Evolutionary conservation across 2,888 invertebrate genomes (phyloP), one percentile per base, ranked within the genome.

Genomic region (Prosopocoilus inquinatus): DNA sequence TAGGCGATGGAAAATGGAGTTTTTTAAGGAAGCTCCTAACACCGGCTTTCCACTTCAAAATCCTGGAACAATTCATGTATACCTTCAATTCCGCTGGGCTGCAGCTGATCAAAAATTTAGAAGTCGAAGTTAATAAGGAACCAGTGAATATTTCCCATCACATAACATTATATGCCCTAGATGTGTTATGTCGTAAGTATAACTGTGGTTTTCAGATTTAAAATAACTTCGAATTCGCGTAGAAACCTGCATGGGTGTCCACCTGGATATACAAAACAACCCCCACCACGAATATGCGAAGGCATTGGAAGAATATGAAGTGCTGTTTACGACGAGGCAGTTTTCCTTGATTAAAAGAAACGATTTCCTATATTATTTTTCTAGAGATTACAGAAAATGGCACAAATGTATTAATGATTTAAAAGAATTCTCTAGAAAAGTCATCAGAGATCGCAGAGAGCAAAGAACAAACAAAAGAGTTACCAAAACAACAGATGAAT

Each of bases 41-140:
- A 5, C 60, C 58, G 11, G 55, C 58, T 12, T 60, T 60, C 15
- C 60, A 60, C 46, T 53, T 58, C 35, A 56, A 56, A 16, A 56
- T 60, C 12, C 48, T 60, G 13, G 58, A 53, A 35, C 15, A 53
- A 28, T 58, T 53, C 28, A 33, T 55, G 9, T 35, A 50, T n/a
- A 49, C 51, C 2, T 60, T 60, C 48, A 20, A 53, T 9, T 12
- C 33, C 1, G 44, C 47, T n/a, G 48, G 45, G 2, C 34, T 38
- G 4, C 35, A 35, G 32, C 50, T 60, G 8, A 15, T 60, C n/a
- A 12, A 50, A n/a, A 50, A 58, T 15, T 43, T 55, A 11, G 12
- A 36, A 3, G 49, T 28, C 2, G 16, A 48, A 13, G 45, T 41
- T 12, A 45, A 38, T 9, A 38, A 48, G 5, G 43, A 36, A 38